A percentile compares a stretch with the other conserved stretches of the same genome.
Evolutionary conservation across 2,888 invertebrate species (phyloP).

Genomic region (Cacoxenus indagator): DNA sequence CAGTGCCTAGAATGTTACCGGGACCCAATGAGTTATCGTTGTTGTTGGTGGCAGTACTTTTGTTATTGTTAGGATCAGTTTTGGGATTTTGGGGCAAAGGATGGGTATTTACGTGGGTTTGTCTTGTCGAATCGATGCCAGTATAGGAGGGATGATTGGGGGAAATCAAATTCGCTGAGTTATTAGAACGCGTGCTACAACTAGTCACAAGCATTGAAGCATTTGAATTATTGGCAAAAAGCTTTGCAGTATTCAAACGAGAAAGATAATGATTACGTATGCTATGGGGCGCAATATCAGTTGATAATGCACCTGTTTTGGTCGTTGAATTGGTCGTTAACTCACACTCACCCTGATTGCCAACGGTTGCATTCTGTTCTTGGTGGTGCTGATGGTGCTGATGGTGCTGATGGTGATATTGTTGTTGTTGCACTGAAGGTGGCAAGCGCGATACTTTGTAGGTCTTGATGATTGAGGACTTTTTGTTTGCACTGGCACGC

Average conservation of each 20-base stretch:
- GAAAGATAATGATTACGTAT: slow-evolving; percentile 44
- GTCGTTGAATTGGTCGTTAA: slow-evolving; percentile 27
- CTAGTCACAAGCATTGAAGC: slow-evolving; percentile 54
- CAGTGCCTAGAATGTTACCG: slow-evolving; percentile 68
- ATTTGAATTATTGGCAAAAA: slow-evolving; percentile 61
- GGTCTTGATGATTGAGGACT: slow-evolving; percentile 64
- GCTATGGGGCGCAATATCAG: slow-evolving; percentile 29
- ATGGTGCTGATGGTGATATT: slow-evolving; percentile 18
- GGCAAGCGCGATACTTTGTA: slow-evolving; percentile 61
- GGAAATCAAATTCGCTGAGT: slow-evolving; percentile 38
- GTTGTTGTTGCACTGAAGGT: slow-evolving; percentile 49
- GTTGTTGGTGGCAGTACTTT: slow-evolving; percentile 8
- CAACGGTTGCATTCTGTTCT: background rate
- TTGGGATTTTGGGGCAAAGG: slow-evolving; percentile 23
- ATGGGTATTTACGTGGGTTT: background rate
- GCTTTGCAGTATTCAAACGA: slow-evolving; percentile 52
- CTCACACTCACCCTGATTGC: slow-evolving; percentile 39
- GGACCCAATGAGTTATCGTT: slow-evolving; percentile 64
- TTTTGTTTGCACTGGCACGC: slow-evolving; percentile 62
- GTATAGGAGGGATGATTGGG: slow-evolving; percentile 17
- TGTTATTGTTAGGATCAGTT: slow-evolving; percentile 31
- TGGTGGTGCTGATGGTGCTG: slow-evolving; percentile 17
- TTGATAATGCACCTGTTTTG: slow-evolving; percentile 16
- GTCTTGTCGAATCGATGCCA: slow-evolving; percentile 1
- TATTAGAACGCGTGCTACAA: slow-evolving; percentile 45